phyloP scores from a whole-genome alignment of 2,113 vertebrate genomes.

The Alligator mississippiensis region DNA sequence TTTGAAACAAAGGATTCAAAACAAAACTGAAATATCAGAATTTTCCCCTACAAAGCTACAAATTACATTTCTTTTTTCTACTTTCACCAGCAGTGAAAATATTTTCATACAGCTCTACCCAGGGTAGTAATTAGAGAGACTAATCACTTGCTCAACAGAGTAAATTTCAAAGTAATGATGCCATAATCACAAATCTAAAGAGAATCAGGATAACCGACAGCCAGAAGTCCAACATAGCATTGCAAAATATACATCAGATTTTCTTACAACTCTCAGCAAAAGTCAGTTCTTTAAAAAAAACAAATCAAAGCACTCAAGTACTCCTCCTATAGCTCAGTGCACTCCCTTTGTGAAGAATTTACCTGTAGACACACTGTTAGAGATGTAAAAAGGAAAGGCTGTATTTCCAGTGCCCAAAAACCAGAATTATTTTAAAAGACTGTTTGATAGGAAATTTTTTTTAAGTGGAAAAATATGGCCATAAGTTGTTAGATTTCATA shows the following conservation, averaged over 20 bases:
- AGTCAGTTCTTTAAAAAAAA: not conserved
- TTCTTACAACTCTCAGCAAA: not conserved
- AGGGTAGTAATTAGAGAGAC: not conserved
- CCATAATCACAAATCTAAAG: not conserved
- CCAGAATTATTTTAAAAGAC: not conserved
- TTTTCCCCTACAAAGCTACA: not conserved
- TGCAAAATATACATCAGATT: not conserved
- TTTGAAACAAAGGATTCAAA: not conserved
- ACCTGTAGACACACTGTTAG: not conserved
- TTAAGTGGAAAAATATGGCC: not conserved
- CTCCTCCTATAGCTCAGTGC: not conserved
- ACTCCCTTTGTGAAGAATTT: not conserved
- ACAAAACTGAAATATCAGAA: fast-evolving
- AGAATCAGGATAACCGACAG: not conserved
- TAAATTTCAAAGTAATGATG: not conserved
- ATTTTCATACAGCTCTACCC: not conserved
- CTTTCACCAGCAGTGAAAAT: not conserved
- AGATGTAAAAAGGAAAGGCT: not conserved
- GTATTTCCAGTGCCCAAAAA: not conserved
- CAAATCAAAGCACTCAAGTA: not conserved
- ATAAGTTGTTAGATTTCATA: no score
- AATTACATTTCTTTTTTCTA: not conserved
- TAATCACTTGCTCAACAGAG: not conserved
- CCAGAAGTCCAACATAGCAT: not conserved
- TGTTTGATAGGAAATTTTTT: not conserved